Conservation (phyloP, 2,113 vertebrate species). For the Eurystomus gularis region DNA sequence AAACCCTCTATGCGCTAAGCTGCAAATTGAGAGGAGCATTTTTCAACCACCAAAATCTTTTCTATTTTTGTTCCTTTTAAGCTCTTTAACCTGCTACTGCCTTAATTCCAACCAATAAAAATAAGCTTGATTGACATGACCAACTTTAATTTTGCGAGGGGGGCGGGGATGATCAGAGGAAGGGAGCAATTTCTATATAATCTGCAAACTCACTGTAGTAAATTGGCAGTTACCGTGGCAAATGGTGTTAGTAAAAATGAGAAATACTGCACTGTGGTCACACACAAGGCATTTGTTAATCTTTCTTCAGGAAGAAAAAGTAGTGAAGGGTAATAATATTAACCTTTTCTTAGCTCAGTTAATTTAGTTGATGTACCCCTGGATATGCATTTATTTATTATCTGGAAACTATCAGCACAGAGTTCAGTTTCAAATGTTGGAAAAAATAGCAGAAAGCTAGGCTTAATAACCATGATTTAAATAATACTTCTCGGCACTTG, state of each 20-base stretch:
- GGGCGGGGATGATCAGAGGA: not conserved
- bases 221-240: not conserved
- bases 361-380: not conserved
- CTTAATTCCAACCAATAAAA: conserved; percentile 66
- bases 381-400: not conserved
- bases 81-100: conserved; percentile 66
- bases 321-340: not conserved
- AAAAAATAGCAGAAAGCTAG: not conserved
- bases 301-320: not conserved
- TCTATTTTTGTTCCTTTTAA: conserved; percentile 68
- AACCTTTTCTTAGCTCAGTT: not conserved
- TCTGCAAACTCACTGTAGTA: not conserved
- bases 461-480: not conserved
- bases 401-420: not conserved
- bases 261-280: not conserved
- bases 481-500: not conserved
- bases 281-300: not conserved
- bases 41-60: conserved; percentile 51
- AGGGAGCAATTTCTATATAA: not conserved
- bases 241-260: not conserved
- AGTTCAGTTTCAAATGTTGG: not conserved
- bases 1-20: not conserved
- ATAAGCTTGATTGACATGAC: conserved; percentile 54
- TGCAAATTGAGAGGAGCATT: conserved; percentile 50
- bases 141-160: conserved; percentile 20